A percentile compares a stretch with the other conserved stretches of the same genome.
Conservation (phyloP, 2,888 invertebrate genomes). For the Bellardia pandia region DNA sequence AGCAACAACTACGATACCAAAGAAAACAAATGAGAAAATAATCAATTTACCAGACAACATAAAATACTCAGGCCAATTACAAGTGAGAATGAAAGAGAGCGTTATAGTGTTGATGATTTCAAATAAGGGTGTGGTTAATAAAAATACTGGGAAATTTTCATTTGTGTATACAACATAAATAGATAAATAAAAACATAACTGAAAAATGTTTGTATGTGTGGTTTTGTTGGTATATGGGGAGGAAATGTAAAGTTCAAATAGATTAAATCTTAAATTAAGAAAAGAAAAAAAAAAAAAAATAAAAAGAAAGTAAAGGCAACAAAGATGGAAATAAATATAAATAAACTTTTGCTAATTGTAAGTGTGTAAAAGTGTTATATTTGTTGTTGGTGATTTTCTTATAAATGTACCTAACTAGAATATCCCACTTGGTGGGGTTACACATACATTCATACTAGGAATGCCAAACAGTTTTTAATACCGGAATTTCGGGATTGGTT, state of each 20-base stretch:
- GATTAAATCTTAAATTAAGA: conserved; percentile 52
- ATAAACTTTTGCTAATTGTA: conserved; percentile 52
- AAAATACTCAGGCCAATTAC: not conserved
- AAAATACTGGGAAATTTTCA: conserved; percentile 79
- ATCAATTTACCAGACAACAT: conserved; percentile 17
- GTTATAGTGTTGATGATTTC: not conserved
- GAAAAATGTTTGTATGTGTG: not conserved
- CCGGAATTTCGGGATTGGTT: no score
- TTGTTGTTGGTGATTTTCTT: conserved; percentile 44
- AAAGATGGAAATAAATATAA: conserved; percentile 14
- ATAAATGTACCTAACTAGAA: conserved; percentile 72
- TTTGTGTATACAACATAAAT: not conserved
- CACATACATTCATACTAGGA: not conserved
- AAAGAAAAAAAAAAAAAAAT: not conserved
- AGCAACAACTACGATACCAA: not conserved
- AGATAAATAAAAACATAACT: not conserved
- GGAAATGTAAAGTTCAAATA: conserved; percentile 35
- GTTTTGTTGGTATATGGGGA: not conserved
- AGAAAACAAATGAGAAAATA: conserved; percentile 34
- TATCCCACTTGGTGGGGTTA: conserved; percentile 60
- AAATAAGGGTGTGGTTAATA: conserved; percentile 74
- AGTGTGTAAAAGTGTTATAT: conserved; percentile 53
- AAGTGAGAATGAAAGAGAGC: conserved; percentile 68
- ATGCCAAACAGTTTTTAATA: no score
- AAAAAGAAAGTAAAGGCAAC: conserved; percentile 23